Base-by-base conservation (phyloP, 1,140 invertebrate genomes). In the Drosophila bifasciata region DNA sequence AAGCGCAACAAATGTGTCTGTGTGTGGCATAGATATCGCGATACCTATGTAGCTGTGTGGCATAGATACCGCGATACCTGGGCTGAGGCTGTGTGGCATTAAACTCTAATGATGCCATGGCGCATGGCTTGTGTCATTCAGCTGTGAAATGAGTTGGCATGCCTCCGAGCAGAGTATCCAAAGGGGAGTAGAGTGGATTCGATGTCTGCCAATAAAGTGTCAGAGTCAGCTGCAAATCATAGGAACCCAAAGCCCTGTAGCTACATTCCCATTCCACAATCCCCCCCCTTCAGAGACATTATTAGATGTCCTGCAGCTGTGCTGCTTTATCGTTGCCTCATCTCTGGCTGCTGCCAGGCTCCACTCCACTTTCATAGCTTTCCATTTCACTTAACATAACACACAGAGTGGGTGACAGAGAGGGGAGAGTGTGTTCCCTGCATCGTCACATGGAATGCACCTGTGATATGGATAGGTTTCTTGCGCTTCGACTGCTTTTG, bases 331-430 rank as follows among this genome's bases (percentile, higher is more conserved):
- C 48, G 56, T 9, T 46, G 51, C 41, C 72, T 41, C 45, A 50
- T 7, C 28, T 19, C 25, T 11, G 13, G 43, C 25, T 7, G 25
- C 25, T 28, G 8, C 64, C 32, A 40, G 51, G 41, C n/a, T 61
- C 62, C 70, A 40, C 71, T 62, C 51, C 76, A 52, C 46, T 84
- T 84, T 85, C 80, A 84, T 64, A 59, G 59, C 72, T 59, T 85
- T 85, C 81, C 80, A 73, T 76, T 76, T 80, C 80, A 76, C 76
- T 85, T 76, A 72, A 64, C 80, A 79, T 64, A 79, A 59, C 53
- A 60, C 45, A 36, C 45, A 41, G 15, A 36, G 32, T 5, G 32
- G 4, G 0, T 13, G 11, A 25, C 0, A 7, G 23, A 25, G 23
- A 7, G 23, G 23, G 7, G 23, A 25, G 32, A 36, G 32, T n/a